Evolutionary conservation across 2,888 invertebrate species (phyloP), one percentile per base, ranked within the genome.

Genomic region (Apodemia duryi): DNA sequence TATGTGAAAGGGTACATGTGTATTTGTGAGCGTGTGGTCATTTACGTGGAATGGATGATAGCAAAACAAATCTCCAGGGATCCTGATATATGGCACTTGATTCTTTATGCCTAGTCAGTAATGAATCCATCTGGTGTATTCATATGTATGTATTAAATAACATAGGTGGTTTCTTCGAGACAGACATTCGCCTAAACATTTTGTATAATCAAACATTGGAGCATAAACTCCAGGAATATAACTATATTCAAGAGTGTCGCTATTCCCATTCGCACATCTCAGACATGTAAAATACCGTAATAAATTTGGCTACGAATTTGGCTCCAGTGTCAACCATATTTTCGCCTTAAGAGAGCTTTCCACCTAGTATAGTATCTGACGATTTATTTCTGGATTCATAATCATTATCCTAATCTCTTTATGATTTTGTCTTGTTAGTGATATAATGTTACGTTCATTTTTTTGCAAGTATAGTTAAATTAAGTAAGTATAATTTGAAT

Each of bases 261-360:
- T n/a, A 6, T 51, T 6, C 49, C 11, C 60, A 54, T 57, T 9
- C 49, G 57, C 46, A 61, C 61, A 61, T 66, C 68, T 71, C 71
- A 73, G 72, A 73, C 73, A 72, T 73, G 71, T 69, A 72, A 73
- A 73, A 69, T 69, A 68, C 68, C 61, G 67, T 66, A 66, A 71
- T 72, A 71, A 72, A 73, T 72, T 65, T 67, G 66, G 69, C 63
- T 65, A 68, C 67, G 69, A 68, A 51, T 68, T 67, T 66, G 63
- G 63, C 65, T 66, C 66, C 11, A 57, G 57, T 32, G 29, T 57
- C 32, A 57, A 32, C 32, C 32, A 13, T 57, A 32, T 29, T 57
- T 32, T 57, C 49, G 49, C 49, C 49, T 51, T 51, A 51, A 2
- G n/a, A 51, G 21, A 51, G 49, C 49, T 51, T 51, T 51, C 21